Percentiles rank a stretch among this genome's conserved stretches.
Evolutionary conservation across 37 sponge, comb jelly and placozoan genomes (phyloP).

Genomic region (Mnemiopsis leidyi): DNA sequence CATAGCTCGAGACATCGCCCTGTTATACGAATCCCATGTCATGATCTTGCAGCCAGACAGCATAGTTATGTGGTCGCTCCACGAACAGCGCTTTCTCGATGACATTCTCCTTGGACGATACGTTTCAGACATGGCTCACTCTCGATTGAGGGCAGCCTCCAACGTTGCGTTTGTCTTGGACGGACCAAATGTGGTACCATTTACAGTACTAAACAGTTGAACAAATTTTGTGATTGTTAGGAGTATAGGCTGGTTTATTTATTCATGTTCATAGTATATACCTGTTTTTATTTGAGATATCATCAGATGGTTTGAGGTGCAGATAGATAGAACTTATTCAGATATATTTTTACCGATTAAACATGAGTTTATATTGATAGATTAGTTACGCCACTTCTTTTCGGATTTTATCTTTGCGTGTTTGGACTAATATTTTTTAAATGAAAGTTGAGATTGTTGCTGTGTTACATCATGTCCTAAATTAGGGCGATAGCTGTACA

Average conservation of each 20-base stretch:
- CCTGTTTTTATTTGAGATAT: neutral
- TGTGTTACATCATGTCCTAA: too few species aligned
- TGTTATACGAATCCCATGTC: neutral
- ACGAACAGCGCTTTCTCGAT: neutral
- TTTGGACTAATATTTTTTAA: too few species aligned
- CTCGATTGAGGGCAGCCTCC: neutral
- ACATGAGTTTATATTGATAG: too few species aligned
- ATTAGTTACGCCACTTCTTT: too few species aligned
- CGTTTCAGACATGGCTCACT: neutral
- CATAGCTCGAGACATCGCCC: neutral
- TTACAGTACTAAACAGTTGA: neutral
- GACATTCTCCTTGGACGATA: neutral
- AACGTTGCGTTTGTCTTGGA: neutral
- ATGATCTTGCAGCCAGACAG: neutral
- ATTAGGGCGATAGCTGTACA: neutral
- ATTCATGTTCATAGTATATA: neutral
- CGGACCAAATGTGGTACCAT: neutral
- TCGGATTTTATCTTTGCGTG: too few species aligned
- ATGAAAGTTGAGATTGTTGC: too few species aligned
- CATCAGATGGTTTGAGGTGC: neutral
- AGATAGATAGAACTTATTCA: too few species aligned
- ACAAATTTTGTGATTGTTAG: neutral
- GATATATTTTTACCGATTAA: too few species aligned
- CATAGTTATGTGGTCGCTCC: slow-evolving; percentile 22
- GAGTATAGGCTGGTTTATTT: too few species aligned